Evolutionary conservation across 2,888 invertebrate species (phyloP), one percentile per base, ranked within the genome.

Genomic region (Arctia plantaginis): DNA sequence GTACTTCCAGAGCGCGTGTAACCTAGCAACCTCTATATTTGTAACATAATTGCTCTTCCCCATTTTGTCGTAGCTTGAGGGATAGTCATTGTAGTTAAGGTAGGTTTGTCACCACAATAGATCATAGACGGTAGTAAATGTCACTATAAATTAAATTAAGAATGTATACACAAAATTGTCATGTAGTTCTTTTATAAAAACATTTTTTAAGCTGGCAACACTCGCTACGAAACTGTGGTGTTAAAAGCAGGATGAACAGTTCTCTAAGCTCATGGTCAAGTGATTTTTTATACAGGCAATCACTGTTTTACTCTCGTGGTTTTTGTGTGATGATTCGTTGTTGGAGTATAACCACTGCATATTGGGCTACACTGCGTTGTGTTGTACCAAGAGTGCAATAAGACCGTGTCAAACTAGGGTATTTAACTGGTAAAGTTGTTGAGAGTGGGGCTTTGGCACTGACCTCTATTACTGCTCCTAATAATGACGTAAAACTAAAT

Each of bases 331-430:
- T 81, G 85, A 35, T 81, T 83, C 73, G 77, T 69, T 65, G n/a
- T 76, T 30, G 74, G 72, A 76, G 47, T 41, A 68, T 66, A 67
- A 64, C n/a, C 76, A 62, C 44, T 73, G 79, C 39, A 74, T 77
- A 72, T 35, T 65, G 73, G 74, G 75, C 62, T 75, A 72, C 79
- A 78, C 75, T 73, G 75, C 67, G 62, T 67, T 71, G 80, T 84
- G 80, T 82, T 74, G 75, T 74, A 79, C 77, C 78, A 82, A 77
- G 80, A 85, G 85, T 85, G 88, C 85, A 86, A 85, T 89, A 87
- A 87, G 78, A 85, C 80, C 80, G 92, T 93, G 92, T 92, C 93
- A 92, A 92, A 93, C 85, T 92, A 92, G 89, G 86, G 85, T 90
- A 90, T 87, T 84, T 86, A 86, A 82, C 77, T 64, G 81, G 77